Evolutionary conservation across 1,140 invertebrate species (phyloP), one percentile per base, ranked within the genome.

Genomic region (Listronotus oregonensis): DNA sequence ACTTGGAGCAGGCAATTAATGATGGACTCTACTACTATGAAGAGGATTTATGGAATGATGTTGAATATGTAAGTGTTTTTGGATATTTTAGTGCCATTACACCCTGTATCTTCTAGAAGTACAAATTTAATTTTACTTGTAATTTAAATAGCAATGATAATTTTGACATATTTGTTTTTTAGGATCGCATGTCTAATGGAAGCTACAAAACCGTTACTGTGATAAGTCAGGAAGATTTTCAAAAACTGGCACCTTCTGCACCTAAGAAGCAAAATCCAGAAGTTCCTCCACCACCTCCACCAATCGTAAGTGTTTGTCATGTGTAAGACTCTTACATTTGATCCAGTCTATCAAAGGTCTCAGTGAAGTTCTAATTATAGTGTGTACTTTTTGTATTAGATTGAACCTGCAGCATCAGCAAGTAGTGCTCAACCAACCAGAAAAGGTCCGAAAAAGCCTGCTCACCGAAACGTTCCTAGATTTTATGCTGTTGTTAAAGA

Each of bases 401-500:
- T 69, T 37, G 66, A 63, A 42, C 32, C 44, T 12, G 44, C 39
- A 52, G 51, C 50, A 15, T 46, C 52, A 10, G 60, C 58, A 14
- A 62, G 37, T 32, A 65, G 55, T 15, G 6, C 34, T 2, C 15
- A 44, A 9, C 32, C 34, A 21, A 68, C 49, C 17, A 62, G 55
- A 46, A 63, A 52, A 15, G 52, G 37, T 43, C 46, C 43, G 6
- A 56, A 52, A 21, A 44, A 14, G 9, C 15, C 34, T 12, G 37
- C 52, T 71, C 82, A 74, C 78, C 77, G 76, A 77, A 80, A 71
- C 70, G 83, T 83, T 12, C 83, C 87, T n/a, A 83, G 95, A 39
- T 98, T 97, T 84, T 98, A 96, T 80, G 94, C 95, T 1, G 94
- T 97, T 6, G 90, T 90, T n/a, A 96, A 96, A 80, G 90, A 94